These are phyloP conservation scores for Pollenia angustigena DNA, from an alignment of 2,888 invertebrate genomes.

Conservation along the genomic window DNA sequence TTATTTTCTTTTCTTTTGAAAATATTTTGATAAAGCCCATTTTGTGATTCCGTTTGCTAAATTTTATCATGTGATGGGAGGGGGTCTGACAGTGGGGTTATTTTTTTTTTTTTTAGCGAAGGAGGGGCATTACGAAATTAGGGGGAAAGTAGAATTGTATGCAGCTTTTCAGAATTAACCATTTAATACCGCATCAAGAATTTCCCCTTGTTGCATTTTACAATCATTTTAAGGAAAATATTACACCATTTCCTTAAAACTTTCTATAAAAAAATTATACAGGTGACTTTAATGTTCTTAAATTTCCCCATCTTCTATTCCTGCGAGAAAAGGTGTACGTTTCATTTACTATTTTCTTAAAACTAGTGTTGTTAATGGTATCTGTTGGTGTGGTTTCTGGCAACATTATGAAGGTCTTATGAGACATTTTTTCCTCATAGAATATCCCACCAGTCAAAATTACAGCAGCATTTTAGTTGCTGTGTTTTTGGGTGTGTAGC, in stretches of 20 bases:
- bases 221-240: no score
- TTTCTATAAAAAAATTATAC: no score
- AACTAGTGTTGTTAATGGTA: neutral
- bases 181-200: neutral
- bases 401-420: constrained; percentile 28
- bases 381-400: neutral
- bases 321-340: no score
- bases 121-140: no score
- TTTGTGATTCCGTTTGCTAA: no score
- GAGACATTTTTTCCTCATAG: neutral
- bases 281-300: no score
- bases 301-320: no score
- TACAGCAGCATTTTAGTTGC: neutral
- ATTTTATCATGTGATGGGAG: no score
- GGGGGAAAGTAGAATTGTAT: no score
- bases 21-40: neutral
- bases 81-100: no score
- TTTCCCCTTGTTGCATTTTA: neutral
- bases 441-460: constrained; percentile 9
- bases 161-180: no score
- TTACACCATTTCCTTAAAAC: neutral
- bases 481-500: neutral
- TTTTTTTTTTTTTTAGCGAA: no score
- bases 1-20: neutral
- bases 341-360: neutral